A percentile compares a stretch with the other conserved stretches of the same genome.
Evolutionary conservation across 37 sponge, comb jelly and placozoan species (phyloP).

Genomic region (Tethya wilhelma): DNA sequence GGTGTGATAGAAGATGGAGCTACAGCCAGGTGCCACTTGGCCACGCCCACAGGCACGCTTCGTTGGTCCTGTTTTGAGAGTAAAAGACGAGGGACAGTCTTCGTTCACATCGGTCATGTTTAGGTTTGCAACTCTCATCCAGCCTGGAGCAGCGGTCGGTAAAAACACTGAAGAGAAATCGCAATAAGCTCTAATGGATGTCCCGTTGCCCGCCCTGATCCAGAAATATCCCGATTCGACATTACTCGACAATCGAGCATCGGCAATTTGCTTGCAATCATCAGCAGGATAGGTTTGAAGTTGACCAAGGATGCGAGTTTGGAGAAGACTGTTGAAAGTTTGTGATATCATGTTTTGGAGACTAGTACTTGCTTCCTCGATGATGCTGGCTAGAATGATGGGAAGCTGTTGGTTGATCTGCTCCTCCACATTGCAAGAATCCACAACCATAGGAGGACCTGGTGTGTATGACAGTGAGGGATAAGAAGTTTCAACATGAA

Average conservation of each 20-base stretch:
- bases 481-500: too few species aligned
- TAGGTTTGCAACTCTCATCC: slow-evolving; percentile 46
- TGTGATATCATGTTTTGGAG: slow-evolving; percentile 8
- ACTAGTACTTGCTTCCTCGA: background rate
- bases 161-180: slow-evolving; percentile 18
- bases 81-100: slow-evolving; percentile 19
- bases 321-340: background rate
- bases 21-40: slow-evolving; percentile 18
- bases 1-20: slow-evolving; percentile 14
- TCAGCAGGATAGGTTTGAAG: slow-evolving; percentile 12
- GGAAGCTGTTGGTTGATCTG: background rate
- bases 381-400: background rate
- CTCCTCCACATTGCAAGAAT: background rate
- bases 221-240: slow-evolving; percentile 37
- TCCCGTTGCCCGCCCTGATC: slow-evolving; percentile 9
- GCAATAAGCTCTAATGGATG: slow-evolving; percentile 27
- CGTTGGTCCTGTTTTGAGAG: background rate
- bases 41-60: slow-evolving; percentile 35
- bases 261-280: slow-evolving; percentile 16
- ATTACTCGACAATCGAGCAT: background rate
- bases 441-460: background rate
- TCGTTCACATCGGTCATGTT: slow-evolving; percentile 21
- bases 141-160: slow-evolving; percentile 7
- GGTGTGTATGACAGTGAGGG: background rate
- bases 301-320: background rate